These are phyloP conservation scores for Struthio camelus DNA, from an alignment of 2,113 vertebrate genomes.

Conservation along the genomic window DNA sequence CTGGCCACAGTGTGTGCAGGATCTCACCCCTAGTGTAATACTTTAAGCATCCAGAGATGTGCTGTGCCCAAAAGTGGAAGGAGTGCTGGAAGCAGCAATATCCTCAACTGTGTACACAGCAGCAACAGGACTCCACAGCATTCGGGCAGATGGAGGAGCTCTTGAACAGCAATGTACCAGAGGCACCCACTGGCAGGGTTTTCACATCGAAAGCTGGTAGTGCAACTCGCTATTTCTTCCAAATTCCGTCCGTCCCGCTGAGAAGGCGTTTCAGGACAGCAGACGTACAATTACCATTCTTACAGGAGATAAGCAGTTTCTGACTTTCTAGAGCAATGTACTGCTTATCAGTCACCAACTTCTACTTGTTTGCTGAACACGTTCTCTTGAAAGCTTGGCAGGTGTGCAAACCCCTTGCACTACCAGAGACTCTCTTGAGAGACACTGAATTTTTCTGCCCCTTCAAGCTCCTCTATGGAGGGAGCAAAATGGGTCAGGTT, in stretches of 20 bases:
- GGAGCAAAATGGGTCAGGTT: background rate
- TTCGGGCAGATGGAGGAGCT: background rate
- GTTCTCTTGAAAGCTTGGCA: background rate
- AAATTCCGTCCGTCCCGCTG: slow-evolving; percentile 9
- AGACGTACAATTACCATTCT: background rate
- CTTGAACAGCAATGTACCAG: background rate
- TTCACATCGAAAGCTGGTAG: background rate
- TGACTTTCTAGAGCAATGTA: background rate
- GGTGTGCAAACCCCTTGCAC: background rate
- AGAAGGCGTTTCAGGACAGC: slow-evolving; percentile 44
- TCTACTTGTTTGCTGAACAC: background rate
- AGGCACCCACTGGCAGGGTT: background rate
- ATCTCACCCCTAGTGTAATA: background rate
- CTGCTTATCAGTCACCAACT: background rate
- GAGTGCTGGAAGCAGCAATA: background rate
- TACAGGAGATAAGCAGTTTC: background rate
- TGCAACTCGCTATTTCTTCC: background rate
- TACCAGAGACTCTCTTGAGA: background rate
- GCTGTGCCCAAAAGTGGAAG: background rate
- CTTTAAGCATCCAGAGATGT: background rate
- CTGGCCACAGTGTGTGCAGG: background rate
- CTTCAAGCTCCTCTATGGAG: background rate
- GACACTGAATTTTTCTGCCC: background rate
- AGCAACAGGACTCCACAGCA: rapidly evolving
- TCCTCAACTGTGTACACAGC: background rate